phyloP scores from a whole-genome alignment of 37 sponge, comb jelly and placozoan species.

The Petrosia ficiformis region DNA sequence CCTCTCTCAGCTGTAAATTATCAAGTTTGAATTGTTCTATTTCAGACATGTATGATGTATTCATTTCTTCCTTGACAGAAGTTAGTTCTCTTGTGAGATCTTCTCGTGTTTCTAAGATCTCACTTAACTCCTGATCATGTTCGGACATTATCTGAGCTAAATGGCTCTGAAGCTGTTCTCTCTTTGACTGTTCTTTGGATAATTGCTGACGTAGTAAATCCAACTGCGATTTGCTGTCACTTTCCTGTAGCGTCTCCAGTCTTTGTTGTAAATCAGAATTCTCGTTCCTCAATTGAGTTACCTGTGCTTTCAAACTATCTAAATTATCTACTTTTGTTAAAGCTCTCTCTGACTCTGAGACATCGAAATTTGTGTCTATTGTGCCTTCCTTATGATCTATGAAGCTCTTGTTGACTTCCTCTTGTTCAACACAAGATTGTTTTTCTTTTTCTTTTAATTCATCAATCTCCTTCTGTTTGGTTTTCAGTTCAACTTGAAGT shows the following conservation, averaged over 20 bases:
- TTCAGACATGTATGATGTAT: too few relatives aligned
- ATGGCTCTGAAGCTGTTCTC: constrained; percentile 33
- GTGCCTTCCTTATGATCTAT: background rate
- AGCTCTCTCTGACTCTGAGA: background rate
- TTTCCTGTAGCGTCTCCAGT: too few relatives aligned
- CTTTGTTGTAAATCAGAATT: background rate
- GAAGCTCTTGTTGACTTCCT: background rate
- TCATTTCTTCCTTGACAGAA: constrained; percentile 7
- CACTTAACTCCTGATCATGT: constrained; percentile 39
- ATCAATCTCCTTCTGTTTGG: constrained; percentile 26
- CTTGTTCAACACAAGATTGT: background rate
- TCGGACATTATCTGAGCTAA: constrained; percentile 24
- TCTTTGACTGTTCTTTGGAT: constrained; percentile 1
- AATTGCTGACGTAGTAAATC: constrained; percentile 1
- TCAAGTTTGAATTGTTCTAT: too few relatives aligned
- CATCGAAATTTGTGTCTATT: background rate
- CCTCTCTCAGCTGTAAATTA: background rate
- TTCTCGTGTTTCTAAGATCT: constrained; percentile 22
- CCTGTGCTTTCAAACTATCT: background rate
- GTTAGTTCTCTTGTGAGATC: background rate
- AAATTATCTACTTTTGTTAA: too few relatives aligned
- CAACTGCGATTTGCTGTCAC: too few relatives aligned
- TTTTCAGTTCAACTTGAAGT: constrained; percentile 7
- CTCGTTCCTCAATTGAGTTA: background rate
- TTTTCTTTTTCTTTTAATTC: background rate